Evolutionary conservation across 2,113 vertebrate genomes (phyloP).

Genomic region (Climacteris rufus): DNA sequence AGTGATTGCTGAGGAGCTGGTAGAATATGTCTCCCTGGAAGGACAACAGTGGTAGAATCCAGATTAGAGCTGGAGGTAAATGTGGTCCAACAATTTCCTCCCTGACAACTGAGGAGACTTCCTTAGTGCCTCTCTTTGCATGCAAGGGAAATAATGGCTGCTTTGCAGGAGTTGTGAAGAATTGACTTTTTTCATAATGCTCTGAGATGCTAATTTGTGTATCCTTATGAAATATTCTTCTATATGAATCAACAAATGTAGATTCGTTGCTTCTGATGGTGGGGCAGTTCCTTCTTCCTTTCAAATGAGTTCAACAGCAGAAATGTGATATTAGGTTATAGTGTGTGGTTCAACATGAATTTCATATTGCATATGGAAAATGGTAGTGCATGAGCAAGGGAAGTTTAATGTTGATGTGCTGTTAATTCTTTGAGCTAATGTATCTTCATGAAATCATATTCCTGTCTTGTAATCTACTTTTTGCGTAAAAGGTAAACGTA

Average conservation of each 20-base stretch:
- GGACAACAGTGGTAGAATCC: background rate
- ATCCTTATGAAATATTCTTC: background rate
- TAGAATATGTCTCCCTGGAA: background rate
- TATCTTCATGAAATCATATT: background rate
- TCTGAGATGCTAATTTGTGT: background rate
- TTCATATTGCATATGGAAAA: background rate
- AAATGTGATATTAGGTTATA: background rate
- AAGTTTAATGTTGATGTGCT: background rate
- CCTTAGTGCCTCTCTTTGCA: background rate
- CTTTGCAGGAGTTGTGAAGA: background rate
- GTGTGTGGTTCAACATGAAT: background rate
- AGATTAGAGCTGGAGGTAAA: background rate
- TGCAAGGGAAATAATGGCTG: background rate
- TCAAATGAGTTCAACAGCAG: background rate
- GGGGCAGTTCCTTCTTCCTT: background rate
- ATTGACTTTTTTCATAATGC: background rate
- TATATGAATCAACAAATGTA: background rate
- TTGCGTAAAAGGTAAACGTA: background rate
- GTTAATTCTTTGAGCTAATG: background rate
- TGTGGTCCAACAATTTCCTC: background rate
- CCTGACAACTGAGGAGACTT: background rate
- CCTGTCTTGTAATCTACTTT: background rate
- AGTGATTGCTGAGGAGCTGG: background rate
- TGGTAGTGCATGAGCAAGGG: accelerated
- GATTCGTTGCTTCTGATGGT: background rate